Base-by-base conservation (phyloP, 2,113 vertebrate species). In the Passer domesticus region DNA sequence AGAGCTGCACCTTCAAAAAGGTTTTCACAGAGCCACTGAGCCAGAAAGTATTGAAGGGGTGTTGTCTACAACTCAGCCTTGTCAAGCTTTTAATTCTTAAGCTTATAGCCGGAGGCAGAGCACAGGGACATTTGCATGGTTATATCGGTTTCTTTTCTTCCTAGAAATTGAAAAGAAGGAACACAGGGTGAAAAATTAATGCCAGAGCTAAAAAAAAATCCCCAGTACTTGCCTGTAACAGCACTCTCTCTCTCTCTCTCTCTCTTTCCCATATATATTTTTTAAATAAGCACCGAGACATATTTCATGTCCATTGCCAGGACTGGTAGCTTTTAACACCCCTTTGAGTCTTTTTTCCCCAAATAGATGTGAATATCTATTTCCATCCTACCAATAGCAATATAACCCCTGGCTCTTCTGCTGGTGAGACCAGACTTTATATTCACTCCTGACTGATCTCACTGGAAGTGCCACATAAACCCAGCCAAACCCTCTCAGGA, bases 141-240 rank as follows among this genome's bases (percentile, higher is more conserved):
- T 91, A 93, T 75, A 37, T 96, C 59, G 10, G 56, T 63, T 93
- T 78, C 72, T 88, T 88, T 62, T 52, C 68, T 92, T 92, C 68
- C 85, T 92, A 96, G 88, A 95, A 96, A 93, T 6, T 43, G 68
- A 83, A 90, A 35, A 83, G 72, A 92, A 93, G 43, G 64, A 94
- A 56, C 82, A 90, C 55, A 56, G 73, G 64, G 76, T 95, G 77
- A 95, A 95, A 95, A 96, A 92, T 75, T 92, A 94, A 94, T 96
- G 85, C 49, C 60, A 93, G 82, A 93, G 76, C 56, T 94, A 92
- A 90, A 95, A 91, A 89, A 94, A 90, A 56, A 1, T 0, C 0
- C 23, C 9, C 67, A 37, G 7, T 2, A 0, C 33, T 62, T 94
- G 83, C 60, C 80, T 91, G 43, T 72, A 86, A 83, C 63, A 93